Conservation (phyloP, 2,113 vertebrate species). For the Tympanuchus pallidicinctus region DNA sequence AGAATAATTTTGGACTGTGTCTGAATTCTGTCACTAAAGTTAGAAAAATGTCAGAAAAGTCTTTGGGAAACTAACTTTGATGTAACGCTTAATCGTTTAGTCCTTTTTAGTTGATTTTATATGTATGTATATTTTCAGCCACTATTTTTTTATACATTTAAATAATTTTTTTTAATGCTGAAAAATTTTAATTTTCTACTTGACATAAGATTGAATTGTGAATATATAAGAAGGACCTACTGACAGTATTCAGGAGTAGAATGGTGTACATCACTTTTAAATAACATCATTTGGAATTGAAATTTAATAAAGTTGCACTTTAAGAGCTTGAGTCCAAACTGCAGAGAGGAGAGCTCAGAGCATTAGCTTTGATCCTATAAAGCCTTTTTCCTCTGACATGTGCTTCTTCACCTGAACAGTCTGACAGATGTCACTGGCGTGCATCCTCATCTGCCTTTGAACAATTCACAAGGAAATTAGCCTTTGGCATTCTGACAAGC, state of each 20-base stretch:
- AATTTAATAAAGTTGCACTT: conserved; percentile 18
- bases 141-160: neutral
- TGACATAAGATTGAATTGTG: conserved; percentile 26
- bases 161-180: neutral
- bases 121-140: neutral
- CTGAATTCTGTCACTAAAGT: neutral
- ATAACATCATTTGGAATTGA: conserved; percentile 11
- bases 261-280: neutral
- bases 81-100: neutral
- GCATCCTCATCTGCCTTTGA: neutral
- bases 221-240: conserved; percentile 22
- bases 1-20: neutral
- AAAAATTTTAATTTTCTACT: conserved; percentile 2
- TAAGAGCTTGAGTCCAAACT: conserved; percentile 7
- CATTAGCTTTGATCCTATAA: neutral
- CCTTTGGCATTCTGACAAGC: neutral
- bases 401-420: neutral
- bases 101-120: neutral
- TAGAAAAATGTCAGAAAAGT: neutral
- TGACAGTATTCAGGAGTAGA: conserved; percentile 28
- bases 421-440: neutral
- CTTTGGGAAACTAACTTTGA: neutral
- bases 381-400: neutral
- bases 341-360: neutral
- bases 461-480: neutral